These are phyloP conservation scores for Arnoldichthys spilopterus DNA, from an alignment of 2,797 vertebrate species.

Conservation along the genomic window DNA sequence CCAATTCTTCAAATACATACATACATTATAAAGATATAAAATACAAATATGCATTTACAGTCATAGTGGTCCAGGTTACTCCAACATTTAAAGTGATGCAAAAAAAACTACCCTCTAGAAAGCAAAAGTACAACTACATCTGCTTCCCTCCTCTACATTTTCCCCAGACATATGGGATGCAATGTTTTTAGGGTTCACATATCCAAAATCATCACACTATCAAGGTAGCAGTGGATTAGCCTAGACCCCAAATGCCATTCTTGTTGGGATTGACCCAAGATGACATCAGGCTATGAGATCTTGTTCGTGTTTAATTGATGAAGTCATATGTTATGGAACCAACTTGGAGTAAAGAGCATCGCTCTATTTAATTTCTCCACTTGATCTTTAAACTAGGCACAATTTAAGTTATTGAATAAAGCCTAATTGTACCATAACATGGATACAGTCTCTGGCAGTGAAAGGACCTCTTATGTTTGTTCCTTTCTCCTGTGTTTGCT, in stretches of 20 bases:
- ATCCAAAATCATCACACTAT: not conserved
- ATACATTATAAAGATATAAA: too few species aligned
- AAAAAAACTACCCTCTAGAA: not conserved
- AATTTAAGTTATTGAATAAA: conserved; percentile 47
- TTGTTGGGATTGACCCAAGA: not conserved
- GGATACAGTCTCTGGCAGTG: conserved; percentile 29
- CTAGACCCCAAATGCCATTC: not conserved
- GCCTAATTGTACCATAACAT: conserved; percentile 56
- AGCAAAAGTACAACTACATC: not conserved
- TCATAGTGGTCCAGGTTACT: not conserved
- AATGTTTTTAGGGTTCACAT: not conserved
- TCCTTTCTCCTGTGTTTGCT: not conserved
- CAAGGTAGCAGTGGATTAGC: not conserved
- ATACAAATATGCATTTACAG: too few species aligned
- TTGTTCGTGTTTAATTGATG: not conserved
- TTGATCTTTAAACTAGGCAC: not conserved
- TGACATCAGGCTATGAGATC: conserved; percentile 1
- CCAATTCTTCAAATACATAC: too few species aligned
- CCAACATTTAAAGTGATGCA: not conserved
- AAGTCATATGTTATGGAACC: not conserved
- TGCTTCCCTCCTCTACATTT: not conserved
- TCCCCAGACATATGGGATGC: not conserved
- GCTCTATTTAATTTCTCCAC: conserved; percentile 3
- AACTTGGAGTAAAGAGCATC: conserved; percentile 14
- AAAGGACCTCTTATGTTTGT: conserved; percentile 34